These are phyloP conservation scores for Andrena praecox DNA, from an alignment of 2,888 invertebrate species.

Conservation along the genomic window DNA sequence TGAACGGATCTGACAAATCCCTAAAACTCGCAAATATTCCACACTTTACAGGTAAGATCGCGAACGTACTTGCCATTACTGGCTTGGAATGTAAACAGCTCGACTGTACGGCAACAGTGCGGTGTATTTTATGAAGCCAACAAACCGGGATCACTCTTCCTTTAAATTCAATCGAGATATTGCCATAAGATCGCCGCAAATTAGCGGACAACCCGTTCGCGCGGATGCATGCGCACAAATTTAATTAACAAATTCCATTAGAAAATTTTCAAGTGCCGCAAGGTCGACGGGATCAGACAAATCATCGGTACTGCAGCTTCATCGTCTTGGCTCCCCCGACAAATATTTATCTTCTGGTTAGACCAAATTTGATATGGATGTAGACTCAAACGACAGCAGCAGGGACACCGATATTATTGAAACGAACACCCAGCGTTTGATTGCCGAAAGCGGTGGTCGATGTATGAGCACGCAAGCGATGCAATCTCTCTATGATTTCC, in stretches of 20 bases:
- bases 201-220: neutral
- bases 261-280: constrained; percentile 32
- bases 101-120: neutral
- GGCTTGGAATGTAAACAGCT: neutral
- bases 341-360: constrained; percentile 10
- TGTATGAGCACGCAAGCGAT: constrained; percentile 94
- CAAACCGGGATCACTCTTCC: too few species aligned
- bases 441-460: constrained; percentile 86
- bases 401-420: constrained; percentile 57
- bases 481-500: constrained; percentile 93
- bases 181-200: too few species aligned
- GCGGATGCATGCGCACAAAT: neutral
- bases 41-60: constrained; percentile 11
- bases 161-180: too few species aligned
- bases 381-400: constrained; percentile 70
- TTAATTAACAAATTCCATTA: constrained; percentile 2
- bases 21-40: constrained; percentile 3
- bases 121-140: neutral
- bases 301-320: neutral
- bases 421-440: constrained; percentile 68
- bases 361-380: constrained; percentile 75
- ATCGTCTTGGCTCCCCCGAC: constrained; percentile 30
- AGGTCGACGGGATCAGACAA: neutral
- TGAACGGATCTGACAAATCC: constrained; percentile 41
- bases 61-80: neutral